Evolutionary conservation across 1,140 invertebrate genomes (phyloP).

Genomic region (Brachionus paranguensis): DNA sequence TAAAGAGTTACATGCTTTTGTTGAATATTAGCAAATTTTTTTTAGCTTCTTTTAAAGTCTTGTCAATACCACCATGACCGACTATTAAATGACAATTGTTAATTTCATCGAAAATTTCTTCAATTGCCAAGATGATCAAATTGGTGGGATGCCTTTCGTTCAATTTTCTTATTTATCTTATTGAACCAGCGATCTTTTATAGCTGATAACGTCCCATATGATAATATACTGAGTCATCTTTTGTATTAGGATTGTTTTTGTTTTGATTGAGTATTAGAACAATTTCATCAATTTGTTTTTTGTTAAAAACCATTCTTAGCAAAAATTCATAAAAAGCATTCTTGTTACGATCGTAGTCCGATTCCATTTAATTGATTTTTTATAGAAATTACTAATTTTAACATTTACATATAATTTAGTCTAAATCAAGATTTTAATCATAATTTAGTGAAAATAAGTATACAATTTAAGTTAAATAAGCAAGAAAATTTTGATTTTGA

Average conservation of each 20-base stretch:
- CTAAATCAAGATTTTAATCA: not conserved
- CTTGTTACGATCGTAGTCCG: not conserved
- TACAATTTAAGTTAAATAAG: not conserved
- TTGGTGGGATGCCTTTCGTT: not conserved
- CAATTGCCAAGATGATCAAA: not conserved
- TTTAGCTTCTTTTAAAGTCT: not conserved
- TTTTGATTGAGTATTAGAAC: not conserved
- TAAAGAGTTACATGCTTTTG: not conserved
- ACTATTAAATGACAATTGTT: not conserved
- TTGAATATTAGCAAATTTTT: slow-evolving; percentile 39
- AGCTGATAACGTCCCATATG: not conserved
- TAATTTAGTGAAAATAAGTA: not conserved
- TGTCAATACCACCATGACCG: not conserved
- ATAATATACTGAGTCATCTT: slow-evolving; percentile 1
- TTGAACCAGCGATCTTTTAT: not conserved
- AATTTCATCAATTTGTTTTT: not conserved
- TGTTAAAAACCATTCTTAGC: not conserved
- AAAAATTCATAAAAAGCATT: not conserved
- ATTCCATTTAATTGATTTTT: not conserved
- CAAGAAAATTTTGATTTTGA: not conserved
- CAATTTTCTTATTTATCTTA: not conserved
- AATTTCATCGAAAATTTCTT: not conserved
- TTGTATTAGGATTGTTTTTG: not conserved
- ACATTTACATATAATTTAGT: not conserved
- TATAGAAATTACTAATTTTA: too few species aligned